Conservation (phyloP, 2,797 vertebrate species). For the Rhadinocentrus ornatus region DNA sequence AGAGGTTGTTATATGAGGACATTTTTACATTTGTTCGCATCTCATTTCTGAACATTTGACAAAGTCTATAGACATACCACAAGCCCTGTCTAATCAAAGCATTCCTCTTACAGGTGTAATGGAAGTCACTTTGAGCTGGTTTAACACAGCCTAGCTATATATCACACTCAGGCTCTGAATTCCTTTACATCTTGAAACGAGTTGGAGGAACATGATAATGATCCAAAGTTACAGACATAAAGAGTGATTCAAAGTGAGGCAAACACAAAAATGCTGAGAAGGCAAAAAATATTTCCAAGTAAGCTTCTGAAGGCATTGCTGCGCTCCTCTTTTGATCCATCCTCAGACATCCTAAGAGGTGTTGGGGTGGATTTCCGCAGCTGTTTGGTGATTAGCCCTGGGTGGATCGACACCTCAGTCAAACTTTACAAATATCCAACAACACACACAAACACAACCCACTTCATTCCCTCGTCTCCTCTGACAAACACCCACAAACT, state of each 20-base stretch:
- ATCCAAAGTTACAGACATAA: constrained; percentile 17
- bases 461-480: constrained; percentile 13
- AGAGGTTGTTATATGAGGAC: background rate
- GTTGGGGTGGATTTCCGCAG: constrained; percentile 41
- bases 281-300: background rate
- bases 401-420: constrained; percentile 57
- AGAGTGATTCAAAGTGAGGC: constrained; percentile 5
- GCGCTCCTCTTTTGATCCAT: constrained; percentile 21
- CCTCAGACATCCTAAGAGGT: constrained; percentile 36
- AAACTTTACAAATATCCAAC: constrained; percentile 23
- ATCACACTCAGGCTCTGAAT: constrained; percentile 63
- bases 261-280: constrained; percentile 24
- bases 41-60: constrained; percentile 11
- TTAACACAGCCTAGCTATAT: constrained; percentile 56
- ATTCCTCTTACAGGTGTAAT: constrained; percentile 26
- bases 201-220: constrained; percentile 61
- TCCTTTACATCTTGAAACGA: constrained; percentile 62
- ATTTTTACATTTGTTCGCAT: constrained; percentile 7
- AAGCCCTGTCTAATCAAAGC: constrained; percentile 27
- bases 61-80: constrained; percentile 5
- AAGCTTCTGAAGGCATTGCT: constrained; percentile 20
- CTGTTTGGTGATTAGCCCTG: constrained; percentile 35
- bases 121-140: constrained; percentile 60
- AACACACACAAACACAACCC: constrained; percentile 26
- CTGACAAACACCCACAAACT: constrained; percentile 29